Evolutionary conservation across 1,140 invertebrate species (phyloP), one percentile per base, ranked within the genome.

Genomic region (Procambarus virginalis): DNA sequence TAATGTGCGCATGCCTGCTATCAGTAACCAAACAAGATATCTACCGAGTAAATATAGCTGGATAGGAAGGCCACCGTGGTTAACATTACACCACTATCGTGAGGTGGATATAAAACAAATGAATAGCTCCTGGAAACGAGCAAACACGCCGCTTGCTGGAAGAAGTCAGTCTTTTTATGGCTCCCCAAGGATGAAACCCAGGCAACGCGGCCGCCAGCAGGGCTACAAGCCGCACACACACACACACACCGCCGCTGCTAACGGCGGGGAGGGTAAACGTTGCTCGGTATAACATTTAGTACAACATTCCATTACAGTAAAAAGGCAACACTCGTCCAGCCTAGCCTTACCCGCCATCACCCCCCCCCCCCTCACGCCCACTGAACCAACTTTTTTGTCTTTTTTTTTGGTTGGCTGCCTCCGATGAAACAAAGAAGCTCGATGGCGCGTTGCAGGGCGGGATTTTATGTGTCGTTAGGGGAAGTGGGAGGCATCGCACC

Each of bases 271-370:
- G 34, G 68, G 68, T n/a, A 73, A 73, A 73, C 68, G 68, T n/a
- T 34, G 14, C 2, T 6, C 22, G 68, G 22, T 73, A 73, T 10
- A 73, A 73, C 22, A 34, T 73, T 34, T 73, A 73, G n/a, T 73
- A 22, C 68, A 22, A 22, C 68, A 73, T 73, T 73, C 68, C 68
- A 73, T 73, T 73, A 73, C 6, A 73, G 68, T 73, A 73, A 73
- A 68, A 73, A 34, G 68, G 68, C 68, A 73, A 34, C 68, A 34
- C 68, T 73, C n/a, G 34, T 73, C 68, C 22, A 73, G 68, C 2
- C 20, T 2, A 9, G 68, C 34, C 68, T 8, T 55, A 12, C 51
- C 51, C 68, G 68, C 68, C 68, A 73, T 73, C 68, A 22, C 68
- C 68, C 10, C 68, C 68, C 68, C 68, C 68, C 68, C 10, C 68